Conservation (phyloP, 2,797 vertebrate genomes). For the Capromys pilorides region DNA sequence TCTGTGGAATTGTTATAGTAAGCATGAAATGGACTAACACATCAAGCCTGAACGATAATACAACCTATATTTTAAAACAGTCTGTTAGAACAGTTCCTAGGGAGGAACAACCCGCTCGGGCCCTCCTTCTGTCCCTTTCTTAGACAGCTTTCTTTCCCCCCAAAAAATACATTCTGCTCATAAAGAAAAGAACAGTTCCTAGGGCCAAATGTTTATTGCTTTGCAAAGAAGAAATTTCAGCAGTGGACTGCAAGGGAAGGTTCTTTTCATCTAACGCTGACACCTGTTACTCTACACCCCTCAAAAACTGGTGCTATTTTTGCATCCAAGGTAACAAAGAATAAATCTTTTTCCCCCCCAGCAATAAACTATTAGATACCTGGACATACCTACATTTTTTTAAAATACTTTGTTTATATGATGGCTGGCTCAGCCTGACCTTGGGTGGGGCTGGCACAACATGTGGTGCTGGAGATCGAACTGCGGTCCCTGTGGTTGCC, state of each 20-base stretch:
- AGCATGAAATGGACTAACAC: neutral
- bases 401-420: too few relatives aligned
- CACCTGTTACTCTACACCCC: neutral
- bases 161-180: too few relatives aligned
- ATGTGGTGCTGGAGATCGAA: too few relatives aligned
- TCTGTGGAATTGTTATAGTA: neutral
- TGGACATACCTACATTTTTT: neutral
- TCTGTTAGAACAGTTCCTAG: neutral
- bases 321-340: neutral
- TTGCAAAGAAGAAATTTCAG: constrained; percentile 18
- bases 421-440: too few relatives aligned
- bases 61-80: constrained; percentile 26
- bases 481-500: too few relatives aligned
- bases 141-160: too few relatives aligned
- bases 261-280: neutral
- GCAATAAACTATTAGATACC: neutral
- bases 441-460: too few relatives aligned
- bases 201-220: neutral
- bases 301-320: neutral
- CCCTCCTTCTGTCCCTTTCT: too few relatives aligned
- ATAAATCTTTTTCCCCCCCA: neutral
- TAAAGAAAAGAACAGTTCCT: neutral
- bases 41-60: neutral
- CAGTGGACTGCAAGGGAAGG: neutral
- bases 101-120: neutral